These are phyloP conservation scores for Liposcelis brunnea DNA, from an alignment of 2,888 invertebrate species.

Conservation along the genomic window DNA sequence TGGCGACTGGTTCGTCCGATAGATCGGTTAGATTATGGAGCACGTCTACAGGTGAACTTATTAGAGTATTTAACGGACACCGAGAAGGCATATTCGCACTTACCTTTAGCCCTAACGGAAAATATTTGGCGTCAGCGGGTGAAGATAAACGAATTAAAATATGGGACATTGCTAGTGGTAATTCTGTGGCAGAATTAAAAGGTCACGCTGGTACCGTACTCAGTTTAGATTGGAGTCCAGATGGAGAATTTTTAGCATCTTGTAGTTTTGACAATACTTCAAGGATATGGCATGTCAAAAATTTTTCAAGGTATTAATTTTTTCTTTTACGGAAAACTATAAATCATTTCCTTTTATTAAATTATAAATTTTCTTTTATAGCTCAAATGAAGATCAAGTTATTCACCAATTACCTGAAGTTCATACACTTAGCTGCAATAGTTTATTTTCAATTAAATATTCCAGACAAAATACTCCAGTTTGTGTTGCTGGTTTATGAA, in stretches of 20 bases:
- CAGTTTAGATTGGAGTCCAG: conserved; percentile 41
- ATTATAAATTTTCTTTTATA: too few species aligned
- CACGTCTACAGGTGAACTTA: conserved; percentile 60
- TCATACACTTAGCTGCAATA: not conserved
- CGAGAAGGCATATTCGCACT: conserved; percentile 53
- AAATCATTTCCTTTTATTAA: too few species aligned
- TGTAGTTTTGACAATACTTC: conserved; percentile 47
- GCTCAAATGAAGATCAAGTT: not conserved
- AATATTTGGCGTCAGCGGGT: conserved; percentile 66
- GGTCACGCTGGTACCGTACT: conserved; percentile 45
- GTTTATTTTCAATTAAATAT: not conserved
- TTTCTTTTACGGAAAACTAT: not conserved
- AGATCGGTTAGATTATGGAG: conserved; percentile 77
- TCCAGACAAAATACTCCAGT: conserved; percentile 1
- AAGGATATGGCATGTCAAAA: conserved; percentile 40
- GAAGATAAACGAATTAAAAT: conserved; percentile 52
- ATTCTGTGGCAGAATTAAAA: conserved; percentile 42
- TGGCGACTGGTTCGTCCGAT: conserved; percentile 84
- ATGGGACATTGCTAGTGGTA: conserved; percentile 53
- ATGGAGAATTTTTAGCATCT: conserved; percentile 43
- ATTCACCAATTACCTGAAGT: not conserved
- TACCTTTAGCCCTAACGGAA: conserved; percentile 72
- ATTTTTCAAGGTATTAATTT: not conserved
- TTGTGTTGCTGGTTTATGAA: not conserved
- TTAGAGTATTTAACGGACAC: conserved; percentile 64